Conservation (phyloP, 2,888 invertebrate genomes). For the Vanessa cardui region DNA sequence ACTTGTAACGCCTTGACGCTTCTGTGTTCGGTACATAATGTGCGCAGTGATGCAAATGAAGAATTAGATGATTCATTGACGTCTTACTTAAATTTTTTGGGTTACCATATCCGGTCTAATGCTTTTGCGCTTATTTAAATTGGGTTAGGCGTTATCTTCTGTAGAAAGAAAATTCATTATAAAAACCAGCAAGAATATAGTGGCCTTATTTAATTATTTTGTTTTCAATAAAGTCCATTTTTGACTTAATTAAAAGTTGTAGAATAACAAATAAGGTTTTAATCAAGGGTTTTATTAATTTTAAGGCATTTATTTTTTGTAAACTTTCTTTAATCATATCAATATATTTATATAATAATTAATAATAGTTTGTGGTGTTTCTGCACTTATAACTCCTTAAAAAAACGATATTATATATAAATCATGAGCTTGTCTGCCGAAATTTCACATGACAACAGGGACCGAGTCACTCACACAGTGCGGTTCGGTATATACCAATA, state of each 20-base stretch:
- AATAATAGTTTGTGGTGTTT: too few relatives aligned
- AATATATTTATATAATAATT: too few relatives aligned
- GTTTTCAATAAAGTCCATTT: too few relatives aligned
- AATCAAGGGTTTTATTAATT: too few relatives aligned
- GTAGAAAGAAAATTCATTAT: background rate
- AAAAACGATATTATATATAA: background rate
- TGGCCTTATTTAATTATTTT: too few relatives aligned
- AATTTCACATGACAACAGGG: constrained; percentile 33
- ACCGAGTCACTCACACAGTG: constrained; percentile 15
- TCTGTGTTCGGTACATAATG: constrained; percentile 57
- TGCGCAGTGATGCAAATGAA: constrained; percentile 70
- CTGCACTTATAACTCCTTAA: too few relatives aligned
- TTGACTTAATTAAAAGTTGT: too few relatives aligned
- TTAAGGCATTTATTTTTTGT: too few relatives aligned
- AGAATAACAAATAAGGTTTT: too few relatives aligned
- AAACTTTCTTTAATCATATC: too few relatives aligned
- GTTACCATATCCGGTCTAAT: constrained; percentile 47
- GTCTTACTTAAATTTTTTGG: constrained; percentile 46
- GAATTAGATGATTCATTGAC: constrained; percentile 52
- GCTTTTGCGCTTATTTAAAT: constrained; percentile 43
- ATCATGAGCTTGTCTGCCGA: background rate
- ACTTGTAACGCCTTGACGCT: constrained; percentile 67
- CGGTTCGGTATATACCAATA: constrained; percentile 41
- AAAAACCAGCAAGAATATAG: background rate
- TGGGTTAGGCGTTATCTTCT: constrained; percentile 31